phyloP scores from a whole-genome alignment of 2,888 invertebrate species.

The Kryphioiulus occultus region DNA sequence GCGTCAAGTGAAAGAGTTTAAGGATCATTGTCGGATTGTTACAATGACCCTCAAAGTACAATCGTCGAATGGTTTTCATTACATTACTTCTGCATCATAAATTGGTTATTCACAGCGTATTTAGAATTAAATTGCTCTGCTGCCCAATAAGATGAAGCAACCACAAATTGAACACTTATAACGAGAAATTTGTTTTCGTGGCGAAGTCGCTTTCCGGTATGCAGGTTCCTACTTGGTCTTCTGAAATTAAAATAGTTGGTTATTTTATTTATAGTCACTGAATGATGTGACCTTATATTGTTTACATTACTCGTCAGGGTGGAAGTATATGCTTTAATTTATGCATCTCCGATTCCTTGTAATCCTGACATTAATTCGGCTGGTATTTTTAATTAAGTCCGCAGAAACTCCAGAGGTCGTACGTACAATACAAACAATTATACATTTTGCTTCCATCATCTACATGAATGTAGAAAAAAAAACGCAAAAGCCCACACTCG shows the following conservation, averaged over 20 bases:
- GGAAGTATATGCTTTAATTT: background rate
- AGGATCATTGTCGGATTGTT: no score
- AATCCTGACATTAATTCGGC: background rate
- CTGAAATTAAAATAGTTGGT: background rate
- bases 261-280: background rate
- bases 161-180: background rate
- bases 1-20: no score
- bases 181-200: background rate
- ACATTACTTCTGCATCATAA: background rate
- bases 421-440: background rate
- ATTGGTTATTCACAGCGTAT: background rate
- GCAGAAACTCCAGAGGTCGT: background rate
- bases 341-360: background rate
- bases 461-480: background rate
- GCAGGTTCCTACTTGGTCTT: background rate
- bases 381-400: background rate
- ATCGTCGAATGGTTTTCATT: no score
- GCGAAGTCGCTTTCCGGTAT: no score
- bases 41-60: no score
- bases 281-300: background rate
- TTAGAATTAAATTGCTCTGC: background rate
- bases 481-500: background rate
- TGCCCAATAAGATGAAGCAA: background rate
- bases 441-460: background rate
- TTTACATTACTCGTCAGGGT: background rate